Percentiles rank a stretch among this genome's conserved stretches.
Evolutionary conservation across 2,797 vertebrate genomes (phyloP).

Genomic region (Siniperca obscura): DNA sequence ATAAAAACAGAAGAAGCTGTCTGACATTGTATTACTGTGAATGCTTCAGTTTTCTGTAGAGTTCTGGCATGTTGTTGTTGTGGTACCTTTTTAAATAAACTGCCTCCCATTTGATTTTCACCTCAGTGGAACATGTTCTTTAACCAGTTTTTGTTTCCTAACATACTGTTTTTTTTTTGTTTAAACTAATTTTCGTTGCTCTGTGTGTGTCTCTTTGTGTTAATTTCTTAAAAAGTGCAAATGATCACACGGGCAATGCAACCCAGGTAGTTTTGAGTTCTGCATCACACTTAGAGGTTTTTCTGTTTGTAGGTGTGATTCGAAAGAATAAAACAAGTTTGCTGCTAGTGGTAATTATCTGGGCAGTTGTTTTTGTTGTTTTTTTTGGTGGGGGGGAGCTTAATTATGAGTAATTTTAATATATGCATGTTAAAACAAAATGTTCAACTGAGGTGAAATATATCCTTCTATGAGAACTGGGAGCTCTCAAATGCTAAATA

Average conservation of each 20-base stretch:
- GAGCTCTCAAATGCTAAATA: slow-evolving; percentile 54
- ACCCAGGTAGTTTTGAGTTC: background rate
- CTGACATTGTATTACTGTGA: slow-evolving; percentile 72
- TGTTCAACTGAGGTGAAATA: slow-evolving; percentile 66
- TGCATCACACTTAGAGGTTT: background rate
- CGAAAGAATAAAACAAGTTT: background rate
- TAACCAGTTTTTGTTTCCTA: background rate
- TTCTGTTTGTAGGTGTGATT: background rate
- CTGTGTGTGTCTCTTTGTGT: background rate
- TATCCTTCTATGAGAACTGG: slow-evolving; percentile 38
- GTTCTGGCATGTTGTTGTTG: slow-evolving; percentile 67
- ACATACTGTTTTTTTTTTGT: background rate
- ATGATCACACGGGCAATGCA: background rate
- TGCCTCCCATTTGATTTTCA: slow-evolving; percentile 47
- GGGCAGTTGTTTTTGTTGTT: background rate
- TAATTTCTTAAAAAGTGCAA: background rate
- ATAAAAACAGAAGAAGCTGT: slow-evolving; percentile 32
- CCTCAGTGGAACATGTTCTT: slow-evolving; percentile 56
- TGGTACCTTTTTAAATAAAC: slow-evolving; percentile 56
- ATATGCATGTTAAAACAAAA: slow-evolving; percentile 35
- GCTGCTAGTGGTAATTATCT: background rate
- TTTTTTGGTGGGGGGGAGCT: background rate
- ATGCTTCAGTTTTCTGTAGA: slow-evolving; percentile 63
- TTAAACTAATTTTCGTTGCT: background rate
- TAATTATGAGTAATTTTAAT: slow-evolving; percentile 21